Base-by-base conservation (phyloP, 2,888 invertebrate genomes). In the Camponotus fellah region DNA sequence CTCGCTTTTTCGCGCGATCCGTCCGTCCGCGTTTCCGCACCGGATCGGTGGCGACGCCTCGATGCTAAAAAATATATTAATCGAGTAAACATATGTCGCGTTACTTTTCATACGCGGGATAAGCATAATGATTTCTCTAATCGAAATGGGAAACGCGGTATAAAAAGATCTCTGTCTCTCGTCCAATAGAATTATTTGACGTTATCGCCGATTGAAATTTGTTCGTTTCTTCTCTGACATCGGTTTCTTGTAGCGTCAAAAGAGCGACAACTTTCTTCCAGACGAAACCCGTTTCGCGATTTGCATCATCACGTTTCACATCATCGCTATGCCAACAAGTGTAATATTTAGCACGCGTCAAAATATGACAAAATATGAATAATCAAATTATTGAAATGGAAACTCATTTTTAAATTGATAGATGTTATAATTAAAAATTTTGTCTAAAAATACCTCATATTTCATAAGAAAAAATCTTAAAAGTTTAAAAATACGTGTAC, bases 61-160 rank as follows among this genome's bases (percentile, higher is more conserved):
- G 58, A 72, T 49, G 79, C 46, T 80, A 49, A 72, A 60, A 60
- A 72, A 62, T 72, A 72, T 17, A 72, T 72, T 72, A 72, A 72
- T 37, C n/a, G 12, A 8, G 26, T 80, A 80, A 71, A 60, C 79
- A 80, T 72, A 72, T 62, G 79, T 72, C 37, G 60, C 60, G 37
- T 65, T 79, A 69, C 21, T 60, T 26, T 60, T 26, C 10, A 46
- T 26, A 12, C 34, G n/a, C 9, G 12, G n/a, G 0, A n/a, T 10
- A 26, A 1, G 14, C 26, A 17, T 66, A 76, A 74, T n/a, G 62
- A 49, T 76, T 53, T 53, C 21, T 65, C 17, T 37, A 40, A 40
- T 6, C 9, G 12, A 66, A 26, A 43, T 10, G 17, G 14, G 14
- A 37, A 9, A 14, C n/a, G 21, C 17, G 21, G 21, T 69, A 12